Percentiles rank a stretch among this genome's conserved stretches.
phyloP scores from a whole-genome alignment of 2,113 vertebrate species.

The Rhineura floridana region DNA sequence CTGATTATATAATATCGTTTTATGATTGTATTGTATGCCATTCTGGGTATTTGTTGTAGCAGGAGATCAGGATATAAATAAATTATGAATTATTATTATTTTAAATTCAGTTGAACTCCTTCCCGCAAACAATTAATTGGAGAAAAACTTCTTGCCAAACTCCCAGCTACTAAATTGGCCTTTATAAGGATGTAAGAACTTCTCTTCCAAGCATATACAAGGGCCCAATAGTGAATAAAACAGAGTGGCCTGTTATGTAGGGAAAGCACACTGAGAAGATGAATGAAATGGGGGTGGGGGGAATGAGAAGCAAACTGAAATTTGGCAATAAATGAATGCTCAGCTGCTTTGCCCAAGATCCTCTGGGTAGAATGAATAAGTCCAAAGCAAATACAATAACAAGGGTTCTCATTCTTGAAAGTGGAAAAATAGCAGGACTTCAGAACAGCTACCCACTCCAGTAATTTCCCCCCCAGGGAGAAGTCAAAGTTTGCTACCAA shows the following conservation, averaged over 20 bases:
- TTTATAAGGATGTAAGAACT: background rate
- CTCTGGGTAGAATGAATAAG: background rate
- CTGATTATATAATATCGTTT: background rate
- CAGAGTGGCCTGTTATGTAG: constrained; percentile 48
- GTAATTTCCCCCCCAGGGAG: background rate
- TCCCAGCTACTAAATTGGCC: background rate
- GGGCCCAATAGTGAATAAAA: background rate
- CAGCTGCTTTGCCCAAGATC: background rate
- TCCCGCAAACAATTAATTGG: background rate
- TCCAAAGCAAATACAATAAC: constrained; percentile 16
- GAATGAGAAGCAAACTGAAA: constrained; percentile 25
- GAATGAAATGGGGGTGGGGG: constrained; percentile 34
- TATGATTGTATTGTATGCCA: background rate
- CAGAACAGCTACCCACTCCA: background rate
- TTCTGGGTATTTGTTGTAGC: background rate
- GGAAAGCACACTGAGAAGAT: constrained; percentile 45
- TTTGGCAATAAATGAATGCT: constrained; percentile 41
- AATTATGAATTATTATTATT: background rate
- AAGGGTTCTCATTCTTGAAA: background rate
- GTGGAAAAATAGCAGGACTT: background rate
- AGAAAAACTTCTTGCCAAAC: background rate
- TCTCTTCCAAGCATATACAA: background rate
- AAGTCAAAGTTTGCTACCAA: background rate
- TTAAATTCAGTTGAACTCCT: background rate
- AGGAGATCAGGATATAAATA: background rate